A percentile compares a stretch with the other conserved stretches of the same genome.
phyloP scores from a whole-genome alignment of 2,113 vertebrate genomes.

The Melanotaenia duboulayi region DNA sequence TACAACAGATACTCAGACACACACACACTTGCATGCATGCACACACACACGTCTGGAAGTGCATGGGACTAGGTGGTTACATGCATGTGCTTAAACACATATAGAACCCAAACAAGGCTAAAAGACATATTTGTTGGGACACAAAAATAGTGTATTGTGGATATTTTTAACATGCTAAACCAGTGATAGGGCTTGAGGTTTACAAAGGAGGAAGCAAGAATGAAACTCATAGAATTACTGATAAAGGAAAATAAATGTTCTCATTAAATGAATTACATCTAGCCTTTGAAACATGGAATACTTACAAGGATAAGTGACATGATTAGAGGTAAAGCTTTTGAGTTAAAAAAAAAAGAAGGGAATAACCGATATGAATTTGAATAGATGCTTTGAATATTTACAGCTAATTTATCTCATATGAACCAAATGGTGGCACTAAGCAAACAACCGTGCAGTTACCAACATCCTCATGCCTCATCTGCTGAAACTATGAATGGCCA shows the following conservation, averaged over 20 bases:
- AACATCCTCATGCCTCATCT: neutral
- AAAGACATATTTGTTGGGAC: constrained; percentile 43
- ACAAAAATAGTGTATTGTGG: constrained; percentile 6
- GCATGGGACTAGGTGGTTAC: constrained; percentile 22
- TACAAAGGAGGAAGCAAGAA: neutral
- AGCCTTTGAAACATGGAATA: no score
- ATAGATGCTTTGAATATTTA: no score
- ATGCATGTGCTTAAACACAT: constrained; percentile 44
- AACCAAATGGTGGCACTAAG: neutral
- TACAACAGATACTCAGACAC: constrained; percentile 76
- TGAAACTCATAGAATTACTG: neutral
- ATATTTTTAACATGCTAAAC: constrained; percentile 4
- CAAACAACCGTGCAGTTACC: neutral
- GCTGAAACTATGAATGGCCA: neutral
- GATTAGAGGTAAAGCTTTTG: no score
- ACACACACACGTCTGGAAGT: constrained; percentile 24
- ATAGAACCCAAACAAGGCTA: constrained; percentile 34
- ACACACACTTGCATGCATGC: constrained; percentile 46
- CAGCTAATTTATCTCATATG: neutral
- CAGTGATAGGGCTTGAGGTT: neutral
- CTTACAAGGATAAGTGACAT: no score
- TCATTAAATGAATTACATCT: no score
- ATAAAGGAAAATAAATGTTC: no score
- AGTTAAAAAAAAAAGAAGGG: no score
- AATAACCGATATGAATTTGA: no score